Percentiles rank a stretch among this genome's conserved stretches.
Evolutionary conservation across 2,888 invertebrate genomes (phyloP).

Genomic region (Ptychoptera contaminata): DNA sequence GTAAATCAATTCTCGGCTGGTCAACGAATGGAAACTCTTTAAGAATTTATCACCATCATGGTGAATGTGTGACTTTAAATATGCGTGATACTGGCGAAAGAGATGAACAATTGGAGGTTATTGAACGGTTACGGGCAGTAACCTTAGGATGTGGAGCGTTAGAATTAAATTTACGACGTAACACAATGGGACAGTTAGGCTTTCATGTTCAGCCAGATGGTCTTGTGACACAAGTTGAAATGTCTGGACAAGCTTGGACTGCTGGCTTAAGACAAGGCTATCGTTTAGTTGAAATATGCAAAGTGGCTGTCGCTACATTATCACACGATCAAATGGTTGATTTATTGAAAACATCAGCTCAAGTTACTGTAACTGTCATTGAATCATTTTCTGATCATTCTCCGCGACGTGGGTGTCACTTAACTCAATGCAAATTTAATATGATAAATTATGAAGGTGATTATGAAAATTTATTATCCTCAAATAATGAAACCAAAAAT

Average conservation of each 20-base stretch:
- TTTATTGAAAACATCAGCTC: conserved; percentile 72
- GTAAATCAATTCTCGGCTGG: conserved; percentile 56
- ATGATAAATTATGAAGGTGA: conserved; percentile 45
- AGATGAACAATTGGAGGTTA: conserved; percentile 57
- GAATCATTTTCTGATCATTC: conserved; percentile 52
- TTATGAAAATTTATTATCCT: conserved; percentile 42
- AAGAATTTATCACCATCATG: conserved; percentile 81
- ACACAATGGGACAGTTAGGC: conserved; percentile 70
- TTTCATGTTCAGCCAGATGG: conserved; percentile 88
- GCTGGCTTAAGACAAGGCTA: conserved; percentile 84
- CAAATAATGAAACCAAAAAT: conserved; percentile 21
- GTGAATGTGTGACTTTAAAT: conserved; percentile 76
- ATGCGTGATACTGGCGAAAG: conserved; percentile 54
- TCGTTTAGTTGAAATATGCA: conserved; percentile 80
- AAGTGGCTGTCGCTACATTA: conserved; percentile 75
- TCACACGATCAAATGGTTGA: conserved; percentile 89
- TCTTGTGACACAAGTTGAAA: conserved; percentile 58
- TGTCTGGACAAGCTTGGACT: conserved; percentile 34
- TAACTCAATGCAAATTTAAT: conserved; percentile 47
- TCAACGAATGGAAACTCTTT: conserved; percentile 43
- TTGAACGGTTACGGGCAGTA: conserved; percentile 63
- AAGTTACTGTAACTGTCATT: conserved; percentile 70
- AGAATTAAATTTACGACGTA: conserved; percentile 67
- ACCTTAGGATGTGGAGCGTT: conserved; percentile 62
- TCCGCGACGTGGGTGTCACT: conserved; percentile 49